phyloP scores from a whole-genome alignment of 1,140 invertebrate genomes.

The Laupala kohalensis region DNA sequence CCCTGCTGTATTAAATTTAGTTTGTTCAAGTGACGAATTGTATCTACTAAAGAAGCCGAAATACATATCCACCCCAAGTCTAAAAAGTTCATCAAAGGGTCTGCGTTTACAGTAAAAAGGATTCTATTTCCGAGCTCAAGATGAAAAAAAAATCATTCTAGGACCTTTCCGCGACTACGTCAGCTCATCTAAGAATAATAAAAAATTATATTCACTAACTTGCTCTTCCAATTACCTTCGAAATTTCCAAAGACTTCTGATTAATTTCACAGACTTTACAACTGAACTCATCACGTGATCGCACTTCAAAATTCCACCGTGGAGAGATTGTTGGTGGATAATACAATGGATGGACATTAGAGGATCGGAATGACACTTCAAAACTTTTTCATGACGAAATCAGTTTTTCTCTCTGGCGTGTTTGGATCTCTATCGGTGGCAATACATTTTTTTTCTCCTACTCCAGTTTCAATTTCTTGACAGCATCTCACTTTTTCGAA shows the following conservation, averaged over 20 bases:
- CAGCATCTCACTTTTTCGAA: not conserved
- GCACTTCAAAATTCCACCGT: constrained; percentile 2
- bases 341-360: not conserved
- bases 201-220: constrained; percentile 21
- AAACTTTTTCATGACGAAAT: not conserved
- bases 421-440: not conserved
- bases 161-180: not conserved
- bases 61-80: not conserved
- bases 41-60: not conserved
- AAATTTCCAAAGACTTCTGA: constrained; percentile 24
- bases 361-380: not conserved
- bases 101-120: not conserved
- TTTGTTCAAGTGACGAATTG: not conserved
- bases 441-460: not conserved
- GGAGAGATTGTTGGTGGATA: not conserved
- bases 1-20: not conserved
- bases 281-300: constrained; percentile 23
- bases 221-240: constrained; percentile 23
- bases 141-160: not conserved
- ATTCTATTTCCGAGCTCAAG: constrained; percentile 1
- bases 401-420: not conserved
- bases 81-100: not conserved
- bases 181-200: constrained; percentile 12
- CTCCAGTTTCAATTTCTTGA: not conserved
- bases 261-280: constrained; percentile 24